phyloP scores from a whole-genome alignment of 2,797 vertebrate species.

The Pantherophis alleghaniensis region DNA sequence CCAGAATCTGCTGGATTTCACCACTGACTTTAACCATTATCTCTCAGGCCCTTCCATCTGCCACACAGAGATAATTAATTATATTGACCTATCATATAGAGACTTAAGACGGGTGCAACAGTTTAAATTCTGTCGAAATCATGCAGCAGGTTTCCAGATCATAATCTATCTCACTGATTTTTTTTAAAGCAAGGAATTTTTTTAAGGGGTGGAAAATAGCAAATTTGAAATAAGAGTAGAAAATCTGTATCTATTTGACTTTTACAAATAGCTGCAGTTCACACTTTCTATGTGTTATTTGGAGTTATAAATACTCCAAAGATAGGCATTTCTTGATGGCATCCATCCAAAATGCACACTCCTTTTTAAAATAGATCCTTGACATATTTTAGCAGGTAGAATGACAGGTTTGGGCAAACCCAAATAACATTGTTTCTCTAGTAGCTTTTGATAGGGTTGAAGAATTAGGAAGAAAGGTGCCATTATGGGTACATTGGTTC shows the following conservation, averaged over 20 bases:
- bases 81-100: background rate
- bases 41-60: background rate
- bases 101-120: background rate
- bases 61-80: background rate
- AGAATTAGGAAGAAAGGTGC: background rate
- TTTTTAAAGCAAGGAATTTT: background rate
- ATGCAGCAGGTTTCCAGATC: background rate
- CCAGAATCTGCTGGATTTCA: too few species aligned
- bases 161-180: background rate
- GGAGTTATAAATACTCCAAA: background rate
- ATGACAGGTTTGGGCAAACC: background rate
- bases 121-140: background rate
- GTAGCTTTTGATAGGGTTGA: background rate
- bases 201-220: background rate
- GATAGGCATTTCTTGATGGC: background rate
- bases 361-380: background rate
- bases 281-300: background rate
- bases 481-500: background rate
- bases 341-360: background rate
- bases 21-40: background rate
- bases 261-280: background rate
- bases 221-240: background rate
- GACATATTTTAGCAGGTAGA: background rate
- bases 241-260: background rate
- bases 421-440: background rate